Conservation (phyloP, 2,888 invertebrate species). For the Omphaloscelis lunosa region DNA sequence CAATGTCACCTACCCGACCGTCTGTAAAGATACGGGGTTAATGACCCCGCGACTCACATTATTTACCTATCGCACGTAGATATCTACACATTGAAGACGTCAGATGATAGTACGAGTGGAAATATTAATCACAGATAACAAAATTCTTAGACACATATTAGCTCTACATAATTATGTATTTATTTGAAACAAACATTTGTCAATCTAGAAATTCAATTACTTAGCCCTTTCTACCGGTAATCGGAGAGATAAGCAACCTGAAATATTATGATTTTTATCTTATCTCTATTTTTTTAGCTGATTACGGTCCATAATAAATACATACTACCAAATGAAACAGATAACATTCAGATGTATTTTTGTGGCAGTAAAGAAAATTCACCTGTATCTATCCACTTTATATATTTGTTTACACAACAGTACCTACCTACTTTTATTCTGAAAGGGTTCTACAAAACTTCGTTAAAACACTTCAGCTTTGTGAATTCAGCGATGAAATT, state of each 20-base stretch:
- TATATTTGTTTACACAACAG: no score
- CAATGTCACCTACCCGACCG: constrained; percentile 75
- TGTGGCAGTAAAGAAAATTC: neutral
- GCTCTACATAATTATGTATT: neutral
- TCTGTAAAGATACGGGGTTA: constrained; percentile 70
- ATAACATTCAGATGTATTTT: neutral
- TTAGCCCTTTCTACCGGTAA: constrained; percentile 8
- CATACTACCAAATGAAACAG: constrained; percentile 15
- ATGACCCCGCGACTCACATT: constrained; percentile 64
- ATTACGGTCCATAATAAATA: constrained; percentile 12
- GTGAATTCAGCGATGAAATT: constrained; percentile 9
- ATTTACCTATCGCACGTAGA: constrained; percentile 62
- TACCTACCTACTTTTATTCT: neutral
- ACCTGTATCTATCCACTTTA: neutral
- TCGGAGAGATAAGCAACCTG: constrained; percentile 25
- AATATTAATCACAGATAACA: constrained; percentile 50
- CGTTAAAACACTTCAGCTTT: constrained; percentile 7
- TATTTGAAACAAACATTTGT: constrained; percentile 17
- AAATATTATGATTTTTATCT: constrained; percentile 36
- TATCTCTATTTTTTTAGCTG: constrained; percentile 35
- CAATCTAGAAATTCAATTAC: constrained; percentile 10
- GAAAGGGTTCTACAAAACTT: constrained; percentile 11
- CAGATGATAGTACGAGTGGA: constrained; percentile 44
- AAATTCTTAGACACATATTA: constrained; percentile 16
- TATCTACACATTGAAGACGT: constrained; percentile 43